Evolutionary conservation across 2,888 invertebrate species (phyloP).

Genomic region (Leptarthrus brevirostris): DNA sequence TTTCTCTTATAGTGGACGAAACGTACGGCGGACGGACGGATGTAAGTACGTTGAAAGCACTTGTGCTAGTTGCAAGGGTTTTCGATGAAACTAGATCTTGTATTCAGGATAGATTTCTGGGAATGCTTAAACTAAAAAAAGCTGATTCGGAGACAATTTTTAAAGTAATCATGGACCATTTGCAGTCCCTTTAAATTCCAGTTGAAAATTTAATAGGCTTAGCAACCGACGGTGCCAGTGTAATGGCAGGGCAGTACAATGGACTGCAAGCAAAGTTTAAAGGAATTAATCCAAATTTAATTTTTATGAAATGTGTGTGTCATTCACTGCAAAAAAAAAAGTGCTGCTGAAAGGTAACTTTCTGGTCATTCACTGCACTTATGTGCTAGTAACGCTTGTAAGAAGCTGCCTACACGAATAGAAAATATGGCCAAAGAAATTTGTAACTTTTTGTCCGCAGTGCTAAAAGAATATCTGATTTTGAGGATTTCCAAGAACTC

Average conservation of each 20-base stretch:
- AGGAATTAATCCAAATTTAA: conserved; percentile 53
- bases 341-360: too few relatives aligned
- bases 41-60: too few relatives aligned
- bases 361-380: conserved; percentile 58
- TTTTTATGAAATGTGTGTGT: conserved; percentile 57
- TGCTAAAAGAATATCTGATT: conserved; percentile 55
- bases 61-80: too few relatives aligned
- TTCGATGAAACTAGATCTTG: too few relatives aligned
- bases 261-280: background rate
- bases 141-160: background rate
- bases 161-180: background rate
- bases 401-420: conserved; percentile 57
- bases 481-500: conserved; percentile 51
- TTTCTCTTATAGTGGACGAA: too few relatives aligned
- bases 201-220: conserved; percentile 13
- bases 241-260: background rate
- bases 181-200: background rate
- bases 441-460: conserved; percentile 56
- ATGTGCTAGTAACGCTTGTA: conserved; percentile 57
- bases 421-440: conserved; percentile 57
- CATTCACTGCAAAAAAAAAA: too few relatives aligned
- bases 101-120: too few relatives aligned
- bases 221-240: too few relatives aligned
- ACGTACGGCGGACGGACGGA: too few relatives aligned
- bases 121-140: too few relatives aligned